Evolutionary conservation across 2,113 vertebrate species (phyloP).

Genomic region (Vidua chalybeata): DNA sequence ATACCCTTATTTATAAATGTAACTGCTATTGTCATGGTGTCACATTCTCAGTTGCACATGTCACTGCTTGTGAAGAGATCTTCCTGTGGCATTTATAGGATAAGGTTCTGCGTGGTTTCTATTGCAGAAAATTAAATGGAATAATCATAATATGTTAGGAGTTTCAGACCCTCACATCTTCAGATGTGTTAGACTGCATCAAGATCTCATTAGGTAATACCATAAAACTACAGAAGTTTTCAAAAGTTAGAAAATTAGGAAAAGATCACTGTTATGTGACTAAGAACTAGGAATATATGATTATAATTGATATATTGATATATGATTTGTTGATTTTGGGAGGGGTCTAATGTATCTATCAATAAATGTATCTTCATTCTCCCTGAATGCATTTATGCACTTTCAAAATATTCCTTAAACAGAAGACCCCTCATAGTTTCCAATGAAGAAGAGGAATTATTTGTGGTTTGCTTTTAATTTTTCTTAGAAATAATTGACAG

Average conservation of each 20-base stretch:
- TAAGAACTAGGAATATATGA: background rate
- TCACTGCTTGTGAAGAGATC: background rate
- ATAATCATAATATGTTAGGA: background rate
- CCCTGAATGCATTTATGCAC: background rate
- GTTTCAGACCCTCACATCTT: background rate
- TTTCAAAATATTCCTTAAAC: background rate
- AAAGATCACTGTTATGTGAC: background rate
- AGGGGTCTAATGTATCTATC: background rate
- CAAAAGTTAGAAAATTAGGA: background rate
- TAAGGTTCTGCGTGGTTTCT: background rate
- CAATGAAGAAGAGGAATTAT: background rate
- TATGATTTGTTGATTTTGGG: background rate
- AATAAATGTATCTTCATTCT: background rate
- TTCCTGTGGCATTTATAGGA: background rate
- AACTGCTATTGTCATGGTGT: background rate
- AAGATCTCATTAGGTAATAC: background rate
- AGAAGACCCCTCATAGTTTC: background rate
- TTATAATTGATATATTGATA: background rate
- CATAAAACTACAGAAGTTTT: background rate
- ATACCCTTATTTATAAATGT: background rate
- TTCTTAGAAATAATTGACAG: background rate
- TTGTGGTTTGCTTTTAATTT: rapidly evolving
- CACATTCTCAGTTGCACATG: background rate
- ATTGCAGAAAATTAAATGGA: background rate
- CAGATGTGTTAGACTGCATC: background rate